These are phyloP conservation scores for Miltochrista miniata DNA, from an alignment of 2,888 invertebrate species.

Conservation along the genomic window DNA sequence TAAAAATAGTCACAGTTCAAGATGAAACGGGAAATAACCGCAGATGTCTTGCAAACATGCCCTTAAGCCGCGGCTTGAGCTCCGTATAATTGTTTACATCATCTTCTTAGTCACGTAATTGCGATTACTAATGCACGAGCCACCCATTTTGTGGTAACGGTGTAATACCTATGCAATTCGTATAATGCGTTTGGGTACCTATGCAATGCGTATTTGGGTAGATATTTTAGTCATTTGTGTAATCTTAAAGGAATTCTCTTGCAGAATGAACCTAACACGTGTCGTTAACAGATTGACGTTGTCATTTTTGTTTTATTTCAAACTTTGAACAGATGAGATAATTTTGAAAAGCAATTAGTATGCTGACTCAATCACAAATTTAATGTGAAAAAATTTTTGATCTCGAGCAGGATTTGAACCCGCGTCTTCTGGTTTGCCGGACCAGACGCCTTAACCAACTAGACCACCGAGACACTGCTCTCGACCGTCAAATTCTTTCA, in stretches of 20 bases:
- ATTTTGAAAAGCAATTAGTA: no score
- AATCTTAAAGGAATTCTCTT: background rate
- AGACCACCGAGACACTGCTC: no score
- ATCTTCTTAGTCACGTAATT: slow-evolving; percentile 64
- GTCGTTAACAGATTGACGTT: background rate
- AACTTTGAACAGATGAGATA: no score
- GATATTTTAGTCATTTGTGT: background rate
- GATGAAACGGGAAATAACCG: background rate
- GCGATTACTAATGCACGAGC: slow-evolving; percentile 66
- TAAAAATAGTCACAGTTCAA: background rate
- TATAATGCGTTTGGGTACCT: slow-evolving; percentile 33
- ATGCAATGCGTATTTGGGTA: slow-evolving; percentile 15
- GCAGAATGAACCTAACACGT: no score
- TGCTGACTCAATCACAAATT: no score
- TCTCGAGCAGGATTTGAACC: no score
- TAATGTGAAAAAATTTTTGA: no score
- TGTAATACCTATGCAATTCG: slow-evolving; percentile 46
- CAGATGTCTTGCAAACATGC: slow-evolving; percentile 11
- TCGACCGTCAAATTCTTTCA: no score
- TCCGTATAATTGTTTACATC: slow-evolving; percentile 50
- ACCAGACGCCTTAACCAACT: no score
- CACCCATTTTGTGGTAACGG: slow-evolving; percentile 52
- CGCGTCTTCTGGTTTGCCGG: no score
- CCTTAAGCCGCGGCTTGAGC: slow-evolving; percentile 21
- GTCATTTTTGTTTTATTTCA: no score